Evolutionary conservation across 2,888 invertebrate species (phyloP), one percentile per base, ranked within the genome.

Genomic region (Neoascia interrupta): DNA sequence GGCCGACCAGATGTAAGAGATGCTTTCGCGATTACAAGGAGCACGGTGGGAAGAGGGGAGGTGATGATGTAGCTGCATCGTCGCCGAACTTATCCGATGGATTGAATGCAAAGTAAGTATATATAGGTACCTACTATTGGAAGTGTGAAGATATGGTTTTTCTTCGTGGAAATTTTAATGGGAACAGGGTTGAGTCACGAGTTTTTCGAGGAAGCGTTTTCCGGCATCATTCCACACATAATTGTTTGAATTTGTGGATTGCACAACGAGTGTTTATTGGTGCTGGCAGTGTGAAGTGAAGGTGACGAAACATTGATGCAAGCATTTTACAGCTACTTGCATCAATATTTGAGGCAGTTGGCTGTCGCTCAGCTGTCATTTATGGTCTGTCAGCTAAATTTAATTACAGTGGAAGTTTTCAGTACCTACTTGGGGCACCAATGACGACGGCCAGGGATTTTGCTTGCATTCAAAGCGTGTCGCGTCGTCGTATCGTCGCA

Each of bases 1-100:
- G 96, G 95, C 97, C 97, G 49, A 96, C 96, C 68, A 92, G 96
- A 85, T 97, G 97, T 90, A 97, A 97, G 90, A 91, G 97, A 84
- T 97, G 97, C 89, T 97, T 96, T 91, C 92, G 94, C 84, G 96
- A 96, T 88, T 96, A 96, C 90, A 96, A 96, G 90, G 96, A 96
- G 86, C 96, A 96, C 89, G 94, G 94, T 60, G 93, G 93, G 36
- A 92, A 93, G 84, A 92, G 92, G 86, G 93, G 92, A 81, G 92
- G 93, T 68, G 93, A 93, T 81, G 91, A 92, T 84, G 93, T 95
- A 45, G 92, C 94, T 39, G 92, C 93, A 53, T 95, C 96, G 72
- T 93, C 95, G 15, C 96, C 96, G 51, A 94, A 92, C 87, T 91
- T 96, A 83, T 92, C 94, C 81, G 92, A 90, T 90, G 91, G 92